phyloP scores from a whole-genome alignment of 2,113 vertebrate species.

The Martes martes region DNA sequence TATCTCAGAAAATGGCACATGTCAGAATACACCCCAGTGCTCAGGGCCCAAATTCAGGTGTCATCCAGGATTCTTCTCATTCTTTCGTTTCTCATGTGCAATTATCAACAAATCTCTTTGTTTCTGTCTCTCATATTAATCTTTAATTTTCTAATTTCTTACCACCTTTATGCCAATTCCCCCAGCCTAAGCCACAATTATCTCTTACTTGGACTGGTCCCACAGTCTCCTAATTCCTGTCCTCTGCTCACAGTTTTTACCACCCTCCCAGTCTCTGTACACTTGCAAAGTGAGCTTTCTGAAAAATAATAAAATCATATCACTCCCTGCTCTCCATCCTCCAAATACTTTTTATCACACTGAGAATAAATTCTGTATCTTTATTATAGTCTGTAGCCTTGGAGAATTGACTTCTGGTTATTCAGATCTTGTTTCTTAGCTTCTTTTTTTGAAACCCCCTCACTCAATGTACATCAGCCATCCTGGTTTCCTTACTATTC shows the following conservation, averaged over 20 bases:
- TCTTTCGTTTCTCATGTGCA: neutral
- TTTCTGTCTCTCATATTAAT: neutral
- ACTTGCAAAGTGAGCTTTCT: neutral
- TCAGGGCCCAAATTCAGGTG: neutral
- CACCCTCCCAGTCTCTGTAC: neutral
- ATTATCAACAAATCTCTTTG: neutral
- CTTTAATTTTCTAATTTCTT: slow-evolving; percentile 5
- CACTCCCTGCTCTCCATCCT: neutral
- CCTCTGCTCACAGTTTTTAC: neutral
- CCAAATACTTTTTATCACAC: neutral
- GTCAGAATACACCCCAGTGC: neutral
- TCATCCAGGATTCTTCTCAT: neutral
- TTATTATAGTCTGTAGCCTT: neutral
- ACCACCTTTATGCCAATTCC: neutral
- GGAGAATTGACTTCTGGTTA: neutral
- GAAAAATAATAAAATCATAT: neutral
- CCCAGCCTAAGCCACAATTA: neutral
- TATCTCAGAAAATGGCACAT: neutral
- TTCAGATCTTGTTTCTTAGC: neutral
- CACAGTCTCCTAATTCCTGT: neutral
- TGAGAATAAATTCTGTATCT: neutral
- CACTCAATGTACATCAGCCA: neutral
- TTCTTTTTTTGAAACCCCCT: neutral
- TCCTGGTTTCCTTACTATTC: neutral
- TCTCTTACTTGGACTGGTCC: neutral